A percentile compares a stretch with the other conserved stretches of the same genome.
Evolutionary conservation across 2,113 vertebrate species (phyloP).

Genomic region (Brachypodius melanocephalos): DNA sequence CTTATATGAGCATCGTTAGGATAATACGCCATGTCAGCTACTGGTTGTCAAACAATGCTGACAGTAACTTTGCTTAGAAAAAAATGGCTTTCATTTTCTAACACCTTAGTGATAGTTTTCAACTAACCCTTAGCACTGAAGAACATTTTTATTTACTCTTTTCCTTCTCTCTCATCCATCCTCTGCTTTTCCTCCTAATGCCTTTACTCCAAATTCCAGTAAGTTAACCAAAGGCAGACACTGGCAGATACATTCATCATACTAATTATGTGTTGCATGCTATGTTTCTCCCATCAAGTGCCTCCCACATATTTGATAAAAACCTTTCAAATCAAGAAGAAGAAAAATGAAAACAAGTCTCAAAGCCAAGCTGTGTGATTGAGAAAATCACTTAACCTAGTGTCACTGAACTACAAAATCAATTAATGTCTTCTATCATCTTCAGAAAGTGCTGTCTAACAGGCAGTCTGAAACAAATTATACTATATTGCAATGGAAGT

Average conservation of each 20-base stretch:
- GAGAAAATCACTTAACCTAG: conserved; percentile 65
- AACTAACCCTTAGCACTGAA: not conserved
- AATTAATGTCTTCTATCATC: conserved; percentile 68
- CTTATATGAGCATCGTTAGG: not conserved
- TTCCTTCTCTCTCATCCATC: not conserved
- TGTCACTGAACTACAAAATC: conserved; percentile 69
- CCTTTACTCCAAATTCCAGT: not conserved
- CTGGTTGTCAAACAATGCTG: not conserved
- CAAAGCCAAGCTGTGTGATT: conserved; percentile 3
- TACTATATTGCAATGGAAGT: conserved; percentile 54
- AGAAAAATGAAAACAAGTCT: conserved; percentile 48
- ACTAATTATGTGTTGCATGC: conserved; percentile 52
- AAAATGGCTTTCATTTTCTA: not conserved
- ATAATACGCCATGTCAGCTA: fast-evolving
- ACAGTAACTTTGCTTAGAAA: not conserved
- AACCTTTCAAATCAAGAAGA: conserved; percentile 50
- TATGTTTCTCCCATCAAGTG: conserved; percentile 37
- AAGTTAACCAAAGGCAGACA: not conserved
- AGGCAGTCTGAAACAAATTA: conserved; percentile 58
- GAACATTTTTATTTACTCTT: not conserved
- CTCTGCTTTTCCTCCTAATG: not conserved
- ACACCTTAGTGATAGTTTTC: not conserved
- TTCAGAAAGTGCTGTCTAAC: conserved; percentile 50
- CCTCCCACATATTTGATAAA: conserved; percentile 55
- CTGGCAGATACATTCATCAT: not conserved